A percentile compares a stretch with the other conserved stretches of the same genome.
phyloP scores from a whole-genome alignment of 2,888 invertebrate species.

The Anagyrus pseudococci region DNA sequence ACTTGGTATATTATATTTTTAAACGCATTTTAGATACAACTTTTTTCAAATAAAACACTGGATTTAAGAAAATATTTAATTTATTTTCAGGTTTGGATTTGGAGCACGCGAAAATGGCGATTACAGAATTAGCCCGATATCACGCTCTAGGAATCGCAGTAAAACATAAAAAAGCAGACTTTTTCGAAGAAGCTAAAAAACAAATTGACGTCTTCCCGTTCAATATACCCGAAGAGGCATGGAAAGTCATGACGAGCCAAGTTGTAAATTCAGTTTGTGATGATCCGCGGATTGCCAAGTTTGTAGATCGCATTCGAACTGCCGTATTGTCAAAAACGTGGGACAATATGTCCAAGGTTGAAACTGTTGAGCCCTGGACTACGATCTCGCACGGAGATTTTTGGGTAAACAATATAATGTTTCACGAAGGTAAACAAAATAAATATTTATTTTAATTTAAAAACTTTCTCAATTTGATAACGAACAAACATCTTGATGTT shows the following conservation, averaged over 20 bases:
- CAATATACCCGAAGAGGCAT: constrained; percentile 28
- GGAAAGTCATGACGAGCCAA: too few species aligned
- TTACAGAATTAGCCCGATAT: constrained; percentile 65
- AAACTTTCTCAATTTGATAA: too few species aligned
- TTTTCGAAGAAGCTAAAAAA: constrained; percentile 52
- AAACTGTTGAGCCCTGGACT: constrained; percentile 61
- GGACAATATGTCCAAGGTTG: constrained; percentile 45
- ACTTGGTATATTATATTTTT: too few species aligned
- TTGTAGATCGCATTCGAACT: neutral
- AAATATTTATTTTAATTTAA: neutral
- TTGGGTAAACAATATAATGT: constrained; percentile 70
- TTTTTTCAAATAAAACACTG: too few species aligned
- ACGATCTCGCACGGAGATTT: constrained; percentile 67
- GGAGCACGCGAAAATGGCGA: constrained; percentile 53
- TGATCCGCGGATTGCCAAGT: constrained; percentile 21
- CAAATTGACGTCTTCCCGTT: constrained; percentile 37
- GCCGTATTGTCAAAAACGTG: neutral
- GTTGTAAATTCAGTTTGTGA: neutral
- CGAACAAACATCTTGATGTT: too few species aligned
- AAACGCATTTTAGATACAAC: too few species aligned
- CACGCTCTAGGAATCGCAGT: constrained; percentile 68
- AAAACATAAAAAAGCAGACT: constrained; percentile 56
- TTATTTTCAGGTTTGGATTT: constrained; percentile 9
- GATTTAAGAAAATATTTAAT: neutral
- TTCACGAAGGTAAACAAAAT: constrained; percentile 64